Evolutionary conservation across 2,888 invertebrate genomes (phyloP), one percentile per base, ranked within the genome.

Genomic region (Spodoptera littoralis): DNA sequence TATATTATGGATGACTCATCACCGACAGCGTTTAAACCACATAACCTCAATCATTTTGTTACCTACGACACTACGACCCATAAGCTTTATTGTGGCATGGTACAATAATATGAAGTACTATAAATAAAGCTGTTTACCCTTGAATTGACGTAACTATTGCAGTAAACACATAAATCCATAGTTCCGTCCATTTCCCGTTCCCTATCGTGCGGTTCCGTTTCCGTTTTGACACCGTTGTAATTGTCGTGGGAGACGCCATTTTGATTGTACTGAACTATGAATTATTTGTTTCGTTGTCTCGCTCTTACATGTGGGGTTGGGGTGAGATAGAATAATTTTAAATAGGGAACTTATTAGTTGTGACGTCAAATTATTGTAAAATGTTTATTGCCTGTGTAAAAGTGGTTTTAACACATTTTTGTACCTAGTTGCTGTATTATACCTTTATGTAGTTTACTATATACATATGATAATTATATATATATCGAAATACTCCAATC

Each of bases 181-280:
- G 57, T 66, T 61, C 62, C 62, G 60, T 70, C 65, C 66, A 67
- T 70, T 78, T 81, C 81, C 89, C 84, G 77, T 82, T 84, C 80
- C 73, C 83, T 76, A 70, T 68, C 80, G 70, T 75, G 73, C 85
- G 88, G 90, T 90, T 87, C 86, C 84, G 82, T 87, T 90, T 93
- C 93, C 93, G 92, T 83, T 90, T 90, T 87, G 85, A 89, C 90
- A 88, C 85, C 77, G 70, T 81, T 82, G 85, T 90, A 90, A 92
- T 91, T 88, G 86, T 84, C 91, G 92, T 92, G 93, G 85, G 92
- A 92, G 81, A 72, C 72, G 67, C 70, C 68, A 77, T 66, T 81
- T 82, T 83, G 82, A 83, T 80, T 77, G 81, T 80, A 84, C 79
- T 85, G 83, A 75, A 80, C 49, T 77, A 81, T 87, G 87, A 90